Evolutionary conservation across 2,888 invertebrate species (phyloP), one percentile per base, ranked within the genome.

Genomic region (Acanthosoma haemorrhoidale): DNA sequence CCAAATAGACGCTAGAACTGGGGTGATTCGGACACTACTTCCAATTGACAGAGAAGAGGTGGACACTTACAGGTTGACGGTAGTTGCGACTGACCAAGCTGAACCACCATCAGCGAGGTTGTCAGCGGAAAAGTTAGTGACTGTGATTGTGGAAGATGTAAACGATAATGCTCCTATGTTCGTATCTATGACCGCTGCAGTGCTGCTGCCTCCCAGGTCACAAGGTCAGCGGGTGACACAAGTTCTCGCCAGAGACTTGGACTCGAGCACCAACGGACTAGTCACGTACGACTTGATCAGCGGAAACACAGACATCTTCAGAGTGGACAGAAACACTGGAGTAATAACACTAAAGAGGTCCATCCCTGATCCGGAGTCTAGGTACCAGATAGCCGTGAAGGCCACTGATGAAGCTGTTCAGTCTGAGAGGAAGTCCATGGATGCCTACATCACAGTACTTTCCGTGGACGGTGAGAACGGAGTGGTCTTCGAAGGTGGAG

Each of bases 81-180:
- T 97, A 2, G 88, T 91, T 0, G 96, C 96, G 1, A 92, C 91
- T 4, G 96, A 97, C 81, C 89, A 90, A 79, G 95, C 95, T 0
- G 84, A 87, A 74, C 89, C 91, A 1, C 83, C 84, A 11, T 85
- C 88, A 4, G 81, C 83, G 1, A 84, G 93, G 73, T 82, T 93
- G 43, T 92, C 92, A 2, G 92, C 95, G 0, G 94, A 95, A 78
- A 96, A 96, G 80, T 81, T 92, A 71, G 93, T 96, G 1, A 93
- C 93, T 4, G 93, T 96, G 38, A 92, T 94, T 72, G 93, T 96
- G 5, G 93, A 94, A 79, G 95, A 96, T 79, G 87, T 94, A 72
- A 96, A 96, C 79, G 96, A 96, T 79, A 94, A 95, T 80, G 91
- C 92, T 5, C 96, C 96, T 0, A 83, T 89, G 18, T 95, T 95